A percentile compares a stretch with the other conserved stretches of the same genome.
phyloP scores from a whole-genome alignment of 2,888 invertebrate genomes.

The Ophion costatus region DNA sequence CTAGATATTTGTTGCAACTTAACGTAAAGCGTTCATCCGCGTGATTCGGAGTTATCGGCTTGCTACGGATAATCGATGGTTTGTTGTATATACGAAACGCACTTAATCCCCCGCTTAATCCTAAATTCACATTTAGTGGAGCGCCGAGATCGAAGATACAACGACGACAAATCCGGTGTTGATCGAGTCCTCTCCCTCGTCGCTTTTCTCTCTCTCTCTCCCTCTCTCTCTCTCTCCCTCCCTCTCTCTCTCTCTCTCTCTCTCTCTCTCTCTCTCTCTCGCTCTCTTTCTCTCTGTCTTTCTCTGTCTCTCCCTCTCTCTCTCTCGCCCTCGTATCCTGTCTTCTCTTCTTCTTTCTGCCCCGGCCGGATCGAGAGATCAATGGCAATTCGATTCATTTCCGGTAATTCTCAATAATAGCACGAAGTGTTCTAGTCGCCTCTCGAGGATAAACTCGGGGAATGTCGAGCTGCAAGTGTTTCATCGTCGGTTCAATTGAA shows the following conservation, averaged over 20 bases:
- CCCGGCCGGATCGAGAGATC: background rate
- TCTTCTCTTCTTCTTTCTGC: too few species aligned
- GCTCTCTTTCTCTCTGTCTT: background rate
- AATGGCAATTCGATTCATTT: constrained; percentile 48
- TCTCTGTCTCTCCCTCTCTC: background rate
- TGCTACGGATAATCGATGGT: background rate
- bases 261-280: background rate
- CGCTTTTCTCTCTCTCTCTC: background rate
- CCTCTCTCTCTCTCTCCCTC: background rate
- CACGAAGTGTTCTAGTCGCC: constrained; percentile 24
- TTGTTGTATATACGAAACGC: background rate
- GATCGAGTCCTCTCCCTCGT: constrained; percentile 12
- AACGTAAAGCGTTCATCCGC: background rate
- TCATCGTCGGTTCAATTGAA: constrained; percentile 45
- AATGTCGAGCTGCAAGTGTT: constrained; percentile 14
- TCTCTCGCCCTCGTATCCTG: too few species aligned
- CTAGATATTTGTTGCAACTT: background rate
- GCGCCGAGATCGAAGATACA: constrained; percentile 24
- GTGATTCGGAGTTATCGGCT: background rate
- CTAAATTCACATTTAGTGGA: constrained; percentile 19
- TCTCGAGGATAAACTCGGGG: background rate
- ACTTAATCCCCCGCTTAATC: constrained; percentile 26
- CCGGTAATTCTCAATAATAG: constrained; percentile 39
- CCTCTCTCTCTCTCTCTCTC: background rate
- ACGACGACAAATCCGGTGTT: constrained; percentile 10